These are phyloP conservation scores for Lepidochrysops patricia DNA, from an alignment of 2,888 invertebrate species.

Conservation along the genomic window DNA sequence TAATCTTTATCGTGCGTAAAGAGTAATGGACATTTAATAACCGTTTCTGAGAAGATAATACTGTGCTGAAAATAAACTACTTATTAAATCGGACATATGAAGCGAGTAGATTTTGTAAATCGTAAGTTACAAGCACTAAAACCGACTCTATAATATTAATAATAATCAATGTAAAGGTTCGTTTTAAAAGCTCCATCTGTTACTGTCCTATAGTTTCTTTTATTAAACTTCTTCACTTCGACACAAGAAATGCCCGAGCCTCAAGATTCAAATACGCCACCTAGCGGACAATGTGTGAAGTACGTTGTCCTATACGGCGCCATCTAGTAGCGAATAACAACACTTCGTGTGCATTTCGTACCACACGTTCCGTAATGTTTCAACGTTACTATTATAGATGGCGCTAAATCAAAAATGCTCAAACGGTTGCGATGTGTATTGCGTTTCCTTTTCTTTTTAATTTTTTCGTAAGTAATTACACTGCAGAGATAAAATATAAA, in stretches of 20 bases:
- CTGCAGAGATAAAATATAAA: slow-evolving; percentile 1
- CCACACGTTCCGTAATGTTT: slow-evolving; percentile 19
- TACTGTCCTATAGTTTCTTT: not conserved
- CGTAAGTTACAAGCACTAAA: no score
- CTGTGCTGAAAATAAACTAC: no score
- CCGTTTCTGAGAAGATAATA: no score
- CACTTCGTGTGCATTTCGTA: slow-evolving; percentile 12
- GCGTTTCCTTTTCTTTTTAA: not conserved
- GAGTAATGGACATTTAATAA: no score
- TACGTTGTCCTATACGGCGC: slow-evolving; percentile 18
- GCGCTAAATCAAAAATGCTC: slow-evolving; percentile 31
- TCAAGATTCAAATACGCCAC: slow-evolving; percentile 16
- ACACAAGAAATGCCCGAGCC: not conserved
- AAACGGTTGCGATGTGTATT: slow-evolving; percentile 41
- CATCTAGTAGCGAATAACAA: slow-evolving; percentile 22
- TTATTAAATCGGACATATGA: no score
- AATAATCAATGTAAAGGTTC: not conserved
- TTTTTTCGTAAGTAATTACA: no score
- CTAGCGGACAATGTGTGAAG: slow-evolving; percentile 12
- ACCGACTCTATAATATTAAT: no score
- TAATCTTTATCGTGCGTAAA: no score
- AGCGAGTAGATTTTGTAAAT: no score
- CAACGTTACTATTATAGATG: slow-evolving; percentile 39
- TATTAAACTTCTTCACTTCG: not conserved
- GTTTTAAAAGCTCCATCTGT: not conserved